Evolutionary conservation across 1,140 invertebrate genomes (phyloP).

Genomic region (Portunus trituberculatus): DNA sequence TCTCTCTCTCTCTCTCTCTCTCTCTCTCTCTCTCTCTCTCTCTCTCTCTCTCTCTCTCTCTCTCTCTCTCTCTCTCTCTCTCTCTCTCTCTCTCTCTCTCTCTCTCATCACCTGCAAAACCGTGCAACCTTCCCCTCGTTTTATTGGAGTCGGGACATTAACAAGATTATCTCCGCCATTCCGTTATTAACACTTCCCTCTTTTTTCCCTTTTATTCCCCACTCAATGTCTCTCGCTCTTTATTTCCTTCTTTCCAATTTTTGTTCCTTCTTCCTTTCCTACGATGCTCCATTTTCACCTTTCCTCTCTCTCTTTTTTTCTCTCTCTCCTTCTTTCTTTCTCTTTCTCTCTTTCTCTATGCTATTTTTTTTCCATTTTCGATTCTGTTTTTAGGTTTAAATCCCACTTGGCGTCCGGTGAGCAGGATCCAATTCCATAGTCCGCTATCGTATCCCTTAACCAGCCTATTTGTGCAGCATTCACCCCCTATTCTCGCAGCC

Average conservation of each 20-base stretch:
- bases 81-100: neutral
- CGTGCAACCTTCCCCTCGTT: neutral
- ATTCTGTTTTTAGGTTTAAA: neutral
- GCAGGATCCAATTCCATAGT: neutral
- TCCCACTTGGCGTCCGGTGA: neutral
- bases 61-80: slow-evolving; percentile 1
- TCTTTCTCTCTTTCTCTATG: neutral
- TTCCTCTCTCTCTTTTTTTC: neutral
- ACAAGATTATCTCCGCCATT: neutral
- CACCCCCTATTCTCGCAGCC: neutral
- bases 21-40: neutral
- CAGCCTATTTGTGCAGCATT: neutral
- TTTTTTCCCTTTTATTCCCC: no score
- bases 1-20: neutral
- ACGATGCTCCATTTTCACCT: neutral
- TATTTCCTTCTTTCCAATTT: no score
- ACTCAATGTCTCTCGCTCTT: no score
- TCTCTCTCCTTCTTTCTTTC: neutral
- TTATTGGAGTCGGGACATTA: slow-evolving; percentile 16
- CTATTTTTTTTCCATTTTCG: neutral
- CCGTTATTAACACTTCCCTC: neutral
- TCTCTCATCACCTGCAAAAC: neutral
- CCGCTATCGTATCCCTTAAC: neutral
- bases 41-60: neutral
- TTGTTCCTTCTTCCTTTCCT: no score